These are phyloP conservation scores for Petromus typicus DNA, from an alignment of 2,113 vertebrate genomes.

Conservation along the genomic window DNA sequence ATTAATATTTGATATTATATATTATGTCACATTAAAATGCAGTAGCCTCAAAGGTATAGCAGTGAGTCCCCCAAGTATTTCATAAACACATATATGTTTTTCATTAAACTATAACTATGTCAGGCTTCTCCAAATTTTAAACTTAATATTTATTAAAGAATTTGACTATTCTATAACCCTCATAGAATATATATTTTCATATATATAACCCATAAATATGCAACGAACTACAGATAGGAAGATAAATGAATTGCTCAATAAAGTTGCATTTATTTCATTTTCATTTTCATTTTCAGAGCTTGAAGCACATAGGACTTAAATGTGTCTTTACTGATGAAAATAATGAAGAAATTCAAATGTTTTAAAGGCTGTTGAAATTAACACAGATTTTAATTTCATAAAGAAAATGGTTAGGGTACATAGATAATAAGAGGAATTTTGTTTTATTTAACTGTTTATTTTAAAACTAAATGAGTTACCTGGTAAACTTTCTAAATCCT, in stretches of 20 bases:
- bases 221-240: neutral
- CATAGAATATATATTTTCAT: too few species aligned
- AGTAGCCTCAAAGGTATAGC: neutral
- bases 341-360: neutral
- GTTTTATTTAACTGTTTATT: neutral
- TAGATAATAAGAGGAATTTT: neutral
- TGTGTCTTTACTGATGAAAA: neutral
- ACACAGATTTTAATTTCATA: neutral
- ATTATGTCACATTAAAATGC: neutral
- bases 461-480: neutral
- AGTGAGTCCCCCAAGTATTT: neutral
- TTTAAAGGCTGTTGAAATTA: slow-evolving; percentile 4
- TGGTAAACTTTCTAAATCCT: slow-evolving; percentile 8
- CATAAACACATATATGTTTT: neutral
- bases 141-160: neutral
- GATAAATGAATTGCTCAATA: neutral
- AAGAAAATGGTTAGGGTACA: neutral
- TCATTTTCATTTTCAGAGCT: slow-evolving; percentile 10
- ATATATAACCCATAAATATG: neutral
- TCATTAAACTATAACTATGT: neutral
- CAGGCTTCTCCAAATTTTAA: neutral
- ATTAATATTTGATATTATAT: neutral
- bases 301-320: neutral
- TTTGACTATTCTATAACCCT: neutral
- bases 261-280: neutral